A percentile compares a stretch with the other conserved stretches of the same genome.
Conservation (phyloP, 2,113 vertebrate genomes). For the Lycaon pictus region DNA sequence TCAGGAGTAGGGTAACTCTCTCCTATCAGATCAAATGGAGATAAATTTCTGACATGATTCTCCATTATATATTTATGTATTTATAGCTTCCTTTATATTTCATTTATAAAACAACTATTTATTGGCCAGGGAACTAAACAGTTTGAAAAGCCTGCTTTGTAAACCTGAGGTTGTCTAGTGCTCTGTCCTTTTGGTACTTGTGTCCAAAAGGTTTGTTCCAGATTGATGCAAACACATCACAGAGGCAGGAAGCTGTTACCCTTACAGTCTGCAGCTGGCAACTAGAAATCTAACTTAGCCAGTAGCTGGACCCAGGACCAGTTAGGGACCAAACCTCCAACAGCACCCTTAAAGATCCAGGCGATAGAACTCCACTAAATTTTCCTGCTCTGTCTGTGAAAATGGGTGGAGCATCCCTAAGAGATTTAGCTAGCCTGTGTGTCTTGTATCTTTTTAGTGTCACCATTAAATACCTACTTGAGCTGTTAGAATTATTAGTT, state of each 20-base stretch:
- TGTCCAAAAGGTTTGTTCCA: neutral
- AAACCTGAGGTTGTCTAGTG: neutral
- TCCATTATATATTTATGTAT: neutral
- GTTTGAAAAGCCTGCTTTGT: neutral
- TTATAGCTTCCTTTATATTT: too few relatives aligned
- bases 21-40: neutral
- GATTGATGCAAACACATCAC: too few relatives aligned
- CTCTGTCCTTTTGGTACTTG: neutral
- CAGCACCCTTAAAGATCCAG: neutral
- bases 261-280: neutral
- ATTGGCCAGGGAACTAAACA: neutral
- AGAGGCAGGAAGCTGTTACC: neutral
- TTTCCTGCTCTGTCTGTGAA: neutral
- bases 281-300: neutral
- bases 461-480: neutral
- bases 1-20: neutral
- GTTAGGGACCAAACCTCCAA: neutral
- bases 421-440: neutral
- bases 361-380: neutral
- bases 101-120: neutral
- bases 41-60: neutral
- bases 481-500: neutral
- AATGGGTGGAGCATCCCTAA: neutral
- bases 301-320: too few relatives aligned
- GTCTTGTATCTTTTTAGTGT: neutral